Conservation (phyloP, 2,888 invertebrate species). For the Lucinisca nassula region DNA sequence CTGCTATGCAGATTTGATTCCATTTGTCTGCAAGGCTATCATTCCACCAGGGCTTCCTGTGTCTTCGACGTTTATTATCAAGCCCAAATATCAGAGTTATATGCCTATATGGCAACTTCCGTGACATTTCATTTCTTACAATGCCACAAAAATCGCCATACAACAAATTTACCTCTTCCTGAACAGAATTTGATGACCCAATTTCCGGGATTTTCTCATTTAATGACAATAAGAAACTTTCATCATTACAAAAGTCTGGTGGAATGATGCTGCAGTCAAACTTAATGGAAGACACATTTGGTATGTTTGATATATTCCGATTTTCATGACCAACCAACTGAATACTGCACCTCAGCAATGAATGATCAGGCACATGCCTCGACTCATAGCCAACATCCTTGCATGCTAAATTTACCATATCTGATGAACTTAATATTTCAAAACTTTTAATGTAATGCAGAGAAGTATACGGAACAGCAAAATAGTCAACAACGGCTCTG, state of each 20-base stretch:
- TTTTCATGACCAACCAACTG: neutral
- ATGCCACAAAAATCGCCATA: neutral
- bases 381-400: neutral
- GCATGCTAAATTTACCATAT: neutral
- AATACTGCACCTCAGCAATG: slow-evolving; percentile 2
- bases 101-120: neutral
- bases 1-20: neutral
- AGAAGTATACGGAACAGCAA: too few relatives aligned
- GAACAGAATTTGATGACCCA: neutral
- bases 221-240: neutral
- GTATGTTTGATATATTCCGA: neutral
- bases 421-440: too few relatives aligned
- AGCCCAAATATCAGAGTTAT: neutral
- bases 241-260: neutral
- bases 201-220: neutral
- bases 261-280: neutral
- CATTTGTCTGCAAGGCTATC: slow-evolving; percentile 6
- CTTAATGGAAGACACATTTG: neutral
- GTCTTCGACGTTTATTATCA: neutral
- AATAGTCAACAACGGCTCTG: neutral
- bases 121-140: neutral
- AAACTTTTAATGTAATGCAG: too few relatives aligned
- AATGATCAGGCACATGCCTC: too few relatives aligned
- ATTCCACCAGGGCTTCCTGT: slow-evolving; percentile 2
- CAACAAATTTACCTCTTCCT: neutral